A percentile compares a stretch with the other conserved stretches of the same genome.
Conservation (phyloP, 92 coral and sea anemone species). For the Actinostola sp. region DNA sequence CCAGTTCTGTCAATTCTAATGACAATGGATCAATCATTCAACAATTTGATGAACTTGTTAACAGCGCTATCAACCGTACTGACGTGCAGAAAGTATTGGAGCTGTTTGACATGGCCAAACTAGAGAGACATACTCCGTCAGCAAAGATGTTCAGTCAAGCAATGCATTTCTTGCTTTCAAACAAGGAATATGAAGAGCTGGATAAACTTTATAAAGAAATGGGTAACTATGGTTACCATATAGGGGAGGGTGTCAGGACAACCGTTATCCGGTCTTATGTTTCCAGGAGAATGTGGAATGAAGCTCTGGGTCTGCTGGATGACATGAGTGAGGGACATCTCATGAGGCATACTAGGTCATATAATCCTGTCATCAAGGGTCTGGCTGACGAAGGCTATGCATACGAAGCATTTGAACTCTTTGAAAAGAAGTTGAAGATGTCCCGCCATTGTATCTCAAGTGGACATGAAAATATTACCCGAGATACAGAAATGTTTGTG, state of each 20-base stretch:
- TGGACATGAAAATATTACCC: slow-evolving; percentile 46
- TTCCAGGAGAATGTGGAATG: slow-evolving; percentile 57
- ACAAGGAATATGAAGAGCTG: slow-evolving; percentile 62
- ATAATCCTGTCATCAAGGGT: slow-evolving; percentile 66
- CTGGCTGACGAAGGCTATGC: slow-evolving; percentile 65
- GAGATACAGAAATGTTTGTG: slow-evolving; percentile 69
- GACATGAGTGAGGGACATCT: slow-evolving; percentile 38
- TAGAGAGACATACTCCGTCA: slow-evolving; percentile 19
- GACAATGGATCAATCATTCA: not conserved
- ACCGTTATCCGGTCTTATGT: slow-evolving; percentile 85
- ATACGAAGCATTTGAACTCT: slow-evolving; percentile 72
- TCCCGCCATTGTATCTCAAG: slow-evolving; percentile 43
- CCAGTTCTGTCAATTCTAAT: not conserved
- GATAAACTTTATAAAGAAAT: slow-evolving; percentile 64
- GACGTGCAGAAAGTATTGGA: slow-evolving; percentile 7
- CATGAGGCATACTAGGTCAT: slow-evolving; percentile 77
- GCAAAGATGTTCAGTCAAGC: slow-evolving; percentile 47
- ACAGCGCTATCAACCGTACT: not conserved
- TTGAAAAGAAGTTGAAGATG: slow-evolving; percentile 68
- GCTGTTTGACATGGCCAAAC: slow-evolving; percentile 24
- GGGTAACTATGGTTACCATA: slow-evolving; percentile 37
- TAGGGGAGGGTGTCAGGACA: slow-evolving; percentile 80
- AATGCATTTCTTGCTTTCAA: slow-evolving; percentile 53
- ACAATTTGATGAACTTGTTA: not conserved
- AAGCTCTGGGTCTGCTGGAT: slow-evolving; percentile 60